Conservation (phyloP, 2,888 invertebrate species). For the Coelinius sp. region DNA sequence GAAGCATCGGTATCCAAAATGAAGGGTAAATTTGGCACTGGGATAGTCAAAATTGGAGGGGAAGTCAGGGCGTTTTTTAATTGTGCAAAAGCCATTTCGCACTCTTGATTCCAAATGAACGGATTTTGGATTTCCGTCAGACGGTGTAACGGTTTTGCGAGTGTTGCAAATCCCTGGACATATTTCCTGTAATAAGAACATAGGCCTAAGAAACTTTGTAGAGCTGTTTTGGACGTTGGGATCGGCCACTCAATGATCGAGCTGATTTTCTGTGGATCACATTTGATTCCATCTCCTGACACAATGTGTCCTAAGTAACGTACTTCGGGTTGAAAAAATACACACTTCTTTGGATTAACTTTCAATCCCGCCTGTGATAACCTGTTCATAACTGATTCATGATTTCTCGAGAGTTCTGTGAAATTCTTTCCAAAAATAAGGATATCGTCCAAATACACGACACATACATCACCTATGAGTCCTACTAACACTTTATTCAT, state of each 20-base stretch:
- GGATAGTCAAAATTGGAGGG: neutral
- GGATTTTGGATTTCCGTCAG: neutral
- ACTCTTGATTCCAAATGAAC: neutral
- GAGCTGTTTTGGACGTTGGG: neutral
- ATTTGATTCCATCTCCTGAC: neutral
- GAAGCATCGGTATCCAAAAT: neutral
- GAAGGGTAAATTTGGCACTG: neutral
- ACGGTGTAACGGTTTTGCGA: neutral
- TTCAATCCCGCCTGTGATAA: neutral
- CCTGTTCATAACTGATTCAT: neutral
- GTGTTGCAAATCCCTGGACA: neutral
- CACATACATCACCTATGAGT: neutral
- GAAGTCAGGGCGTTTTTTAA: neutral
- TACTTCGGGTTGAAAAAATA: neutral
- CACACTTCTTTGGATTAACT: constrained; percentile 27
- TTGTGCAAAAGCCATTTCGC: neutral
- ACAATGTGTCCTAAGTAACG: neutral
- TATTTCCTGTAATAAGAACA: no score
- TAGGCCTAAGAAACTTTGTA: neutral
- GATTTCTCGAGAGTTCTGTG: neutral
- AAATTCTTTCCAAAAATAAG: neutral
- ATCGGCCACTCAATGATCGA: neutral
- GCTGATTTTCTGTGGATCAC: neutral
- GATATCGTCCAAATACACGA: neutral
- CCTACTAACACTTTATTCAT: neutral